Evolutionary conservation across 1,140 invertebrate species (phyloP), one percentile per base, ranked within the genome.

Genomic region (Magallana ariakensis): DNA sequence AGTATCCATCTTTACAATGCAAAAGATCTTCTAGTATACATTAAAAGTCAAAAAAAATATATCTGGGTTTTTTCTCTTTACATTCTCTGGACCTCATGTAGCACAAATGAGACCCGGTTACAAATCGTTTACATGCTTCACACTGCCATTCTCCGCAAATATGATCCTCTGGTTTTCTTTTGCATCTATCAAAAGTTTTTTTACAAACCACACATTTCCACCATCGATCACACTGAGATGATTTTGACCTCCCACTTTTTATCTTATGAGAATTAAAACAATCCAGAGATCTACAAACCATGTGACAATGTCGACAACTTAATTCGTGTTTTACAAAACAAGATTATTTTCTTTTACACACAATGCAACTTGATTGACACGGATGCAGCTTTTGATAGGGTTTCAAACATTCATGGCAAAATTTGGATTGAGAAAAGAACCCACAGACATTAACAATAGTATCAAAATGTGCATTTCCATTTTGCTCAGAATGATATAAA

Each of bases 1-100:
- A 22, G 81, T 87, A 83, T 5, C 62, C 46, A 9, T 53, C 56
- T 56, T 54, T 19, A 33, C 86, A 87, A 57, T 60, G 19, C 54
- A 80, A 57, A 13, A 16, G 55, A 56, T 53, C 22, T 33, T 62
- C 56, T 16, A 22, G 83, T 58, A 19, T 84, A 55, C 86, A 87
- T 83, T 87, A 82, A 87, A 87, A 87, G 33, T 84, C 86, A 75
- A 87, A 87, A 11, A 83, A 87, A 7, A 87, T 84, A 54, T 84
- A 87, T 80, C 46, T 80, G 13, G 46, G 7, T 26, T 80, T 53
- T 13, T 53, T 80, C 22, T 80, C 70, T 22, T 53, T 80, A 22
- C 70, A 80, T 53, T 80, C 70, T 80, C n/a, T 19, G 15, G 66
- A 13, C 10, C 84, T 46, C 26, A 70, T 46, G 75, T 80, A 85